Conservation (phyloP, 2,113 vertebrate genomes). For the Aix galericulata region DNA sequence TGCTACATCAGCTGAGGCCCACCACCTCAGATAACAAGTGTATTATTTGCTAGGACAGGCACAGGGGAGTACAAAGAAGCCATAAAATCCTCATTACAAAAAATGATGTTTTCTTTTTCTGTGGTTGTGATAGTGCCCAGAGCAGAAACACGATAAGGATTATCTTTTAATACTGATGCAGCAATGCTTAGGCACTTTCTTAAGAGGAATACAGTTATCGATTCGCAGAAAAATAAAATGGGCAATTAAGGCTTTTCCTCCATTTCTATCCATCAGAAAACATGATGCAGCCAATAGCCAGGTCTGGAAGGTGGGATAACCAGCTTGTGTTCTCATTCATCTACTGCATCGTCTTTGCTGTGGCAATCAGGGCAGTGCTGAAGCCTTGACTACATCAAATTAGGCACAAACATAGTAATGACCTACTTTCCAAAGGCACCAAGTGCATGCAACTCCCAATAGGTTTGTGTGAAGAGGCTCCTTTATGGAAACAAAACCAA, state of each 20-base stretch:
- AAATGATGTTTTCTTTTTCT: background rate
- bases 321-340: background rate
- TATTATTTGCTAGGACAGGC: background rate
- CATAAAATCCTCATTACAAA: background rate
- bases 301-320: background rate
- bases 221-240: background rate
- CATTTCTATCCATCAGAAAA: background rate
- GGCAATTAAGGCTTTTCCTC: background rate
- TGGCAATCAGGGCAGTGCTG: background rate
- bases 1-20: background rate
- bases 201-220: background rate
- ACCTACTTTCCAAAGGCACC: conserved; percentile 47
- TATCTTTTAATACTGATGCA: background rate
- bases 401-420: background rate
- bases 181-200: background rate
- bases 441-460: background rate
- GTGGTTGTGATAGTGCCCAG: background rate
- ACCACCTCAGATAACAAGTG: background rate
- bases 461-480: background rate
- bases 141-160: background rate
- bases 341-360: background rate
- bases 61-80: background rate
- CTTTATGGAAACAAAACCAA: conserved; percentile 8
- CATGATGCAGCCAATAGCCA: background rate
- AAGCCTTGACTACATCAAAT: background rate